Conservation (phyloP, 1,140 invertebrate genomes). For the Plodia interpunctella region DNA sequence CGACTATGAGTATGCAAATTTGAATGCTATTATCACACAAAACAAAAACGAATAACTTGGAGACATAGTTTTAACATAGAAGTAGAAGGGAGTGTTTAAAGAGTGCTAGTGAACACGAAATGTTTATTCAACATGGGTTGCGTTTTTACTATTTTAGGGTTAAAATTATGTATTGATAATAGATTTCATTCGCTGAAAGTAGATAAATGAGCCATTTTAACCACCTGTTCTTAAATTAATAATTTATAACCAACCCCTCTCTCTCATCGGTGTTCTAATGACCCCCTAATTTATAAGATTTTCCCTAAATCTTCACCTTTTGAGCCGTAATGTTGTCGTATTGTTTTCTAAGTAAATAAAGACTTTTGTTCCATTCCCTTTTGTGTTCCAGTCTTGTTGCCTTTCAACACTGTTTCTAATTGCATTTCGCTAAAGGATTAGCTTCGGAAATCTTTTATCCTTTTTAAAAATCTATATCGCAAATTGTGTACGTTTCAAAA, state of each 20-base stretch:
- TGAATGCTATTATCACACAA: no score
- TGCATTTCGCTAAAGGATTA: not conserved
- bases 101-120: no score
- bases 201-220: not conserved
- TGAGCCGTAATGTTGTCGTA: not conserved
- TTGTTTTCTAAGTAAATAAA: constrained; percentile 4
- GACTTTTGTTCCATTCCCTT: not conserved
- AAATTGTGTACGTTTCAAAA: no score
- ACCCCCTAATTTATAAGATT: constrained; percentile 2
- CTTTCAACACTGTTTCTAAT: not conserved
- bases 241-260: not conserved
- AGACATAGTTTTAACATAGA: no score
- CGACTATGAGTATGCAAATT: no score
- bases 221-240: not conserved
- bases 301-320: not conserved
- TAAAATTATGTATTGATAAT: no score
- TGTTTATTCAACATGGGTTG: no score
- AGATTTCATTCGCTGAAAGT: no score
- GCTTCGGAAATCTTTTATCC: not conserved
- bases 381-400: not conserved
- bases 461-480: no score
- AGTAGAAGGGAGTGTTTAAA: no score
- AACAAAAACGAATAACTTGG: no score
- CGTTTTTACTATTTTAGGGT: no score
- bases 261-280: not conserved